Evolutionary conservation across 1,140 invertebrate species (phyloP).

Genomic region (Bombus ignitus): DNA sequence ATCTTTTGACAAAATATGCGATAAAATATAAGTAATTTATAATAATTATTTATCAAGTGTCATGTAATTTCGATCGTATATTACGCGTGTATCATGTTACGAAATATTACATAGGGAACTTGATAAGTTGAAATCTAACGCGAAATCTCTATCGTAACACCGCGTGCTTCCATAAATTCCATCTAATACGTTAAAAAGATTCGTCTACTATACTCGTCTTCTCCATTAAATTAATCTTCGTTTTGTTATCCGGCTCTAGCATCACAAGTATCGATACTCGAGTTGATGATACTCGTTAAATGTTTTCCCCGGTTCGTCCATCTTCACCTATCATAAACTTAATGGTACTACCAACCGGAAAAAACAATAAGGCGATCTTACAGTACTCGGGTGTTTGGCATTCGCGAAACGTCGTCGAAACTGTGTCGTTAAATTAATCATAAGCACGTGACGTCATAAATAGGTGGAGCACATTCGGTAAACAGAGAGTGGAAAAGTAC

Average conservation of each 20-base stretch:
- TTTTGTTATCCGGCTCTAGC: neutral
- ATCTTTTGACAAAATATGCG: neutral
- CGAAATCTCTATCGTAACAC: neutral
- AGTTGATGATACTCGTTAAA: slow-evolving; percentile 26
- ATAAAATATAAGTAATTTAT: too few species aligned
- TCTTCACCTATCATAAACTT: neutral
- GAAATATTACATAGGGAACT: neutral
- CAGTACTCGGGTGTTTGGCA: neutral
- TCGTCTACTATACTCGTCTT: neutral
- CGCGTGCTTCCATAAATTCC: too few species aligned
- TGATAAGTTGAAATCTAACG: neutral
- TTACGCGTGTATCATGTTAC: too few species aligned
- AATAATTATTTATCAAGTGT: too few species aligned
- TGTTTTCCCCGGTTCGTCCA: neutral
- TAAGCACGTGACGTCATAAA: neutral
- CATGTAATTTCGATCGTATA: too few species aligned
- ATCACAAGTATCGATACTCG: neutral
- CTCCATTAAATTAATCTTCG: neutral
- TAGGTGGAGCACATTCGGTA: neutral
- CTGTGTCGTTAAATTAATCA: slow-evolving; percentile 17
- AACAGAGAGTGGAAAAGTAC: neutral
- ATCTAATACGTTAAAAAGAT: neutral
- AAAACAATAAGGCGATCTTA: neutral
- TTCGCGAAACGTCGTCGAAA: neutral
- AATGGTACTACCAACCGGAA: neutral